Conservation (phyloP, 2,888 invertebrate genomes). For the Lathronympha strigana region DNA sequence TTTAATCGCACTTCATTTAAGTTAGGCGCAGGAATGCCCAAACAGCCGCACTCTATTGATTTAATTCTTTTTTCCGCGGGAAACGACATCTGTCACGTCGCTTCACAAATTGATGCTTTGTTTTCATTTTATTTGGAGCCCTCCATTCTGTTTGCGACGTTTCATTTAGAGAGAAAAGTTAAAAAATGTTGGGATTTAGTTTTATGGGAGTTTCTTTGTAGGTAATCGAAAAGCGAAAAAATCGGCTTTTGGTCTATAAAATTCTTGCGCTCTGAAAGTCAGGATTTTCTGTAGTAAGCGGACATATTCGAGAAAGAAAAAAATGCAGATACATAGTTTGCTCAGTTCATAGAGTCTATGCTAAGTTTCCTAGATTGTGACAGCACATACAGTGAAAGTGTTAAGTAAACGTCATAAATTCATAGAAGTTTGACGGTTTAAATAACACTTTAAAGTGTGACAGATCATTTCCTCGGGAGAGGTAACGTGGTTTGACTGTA, state of each 20-base stretch:
- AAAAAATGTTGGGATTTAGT: conserved; percentile 37
- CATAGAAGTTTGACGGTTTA: too few species aligned
- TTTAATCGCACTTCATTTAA: conserved; percentile 42
- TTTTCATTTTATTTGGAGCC: conserved; percentile 47
- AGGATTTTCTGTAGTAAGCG: not conserved
- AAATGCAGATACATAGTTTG: too few species aligned
- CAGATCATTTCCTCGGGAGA: too few species aligned
- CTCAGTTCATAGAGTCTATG: too few species aligned
- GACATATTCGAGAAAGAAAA: too few species aligned
- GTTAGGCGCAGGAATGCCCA: conserved; percentile 32
- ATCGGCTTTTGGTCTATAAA: not conserved
- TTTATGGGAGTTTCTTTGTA: conserved; percentile 19
- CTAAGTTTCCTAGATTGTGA: too few species aligned
- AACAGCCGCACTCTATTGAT: conserved; percentile 45
- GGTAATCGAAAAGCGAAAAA: conserved; percentile 23
- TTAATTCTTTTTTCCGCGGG: conserved; percentile 46
- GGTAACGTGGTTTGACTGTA: too few species aligned
- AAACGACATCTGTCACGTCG: conserved; percentile 53
- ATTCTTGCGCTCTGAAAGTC: not conserved
- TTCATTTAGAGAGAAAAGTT: conserved; percentile 34
- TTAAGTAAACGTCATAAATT: too few species aligned
- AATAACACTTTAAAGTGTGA: too few species aligned
- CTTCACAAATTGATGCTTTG: conserved; percentile 56
- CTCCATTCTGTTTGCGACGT: conserved; percentile 45
- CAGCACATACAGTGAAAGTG: too few species aligned